These are phyloP conservation scores for Xiphophorus maculatus DNA, from an alignment of 2,113 vertebrate species.

Conservation along the genomic window DNA sequence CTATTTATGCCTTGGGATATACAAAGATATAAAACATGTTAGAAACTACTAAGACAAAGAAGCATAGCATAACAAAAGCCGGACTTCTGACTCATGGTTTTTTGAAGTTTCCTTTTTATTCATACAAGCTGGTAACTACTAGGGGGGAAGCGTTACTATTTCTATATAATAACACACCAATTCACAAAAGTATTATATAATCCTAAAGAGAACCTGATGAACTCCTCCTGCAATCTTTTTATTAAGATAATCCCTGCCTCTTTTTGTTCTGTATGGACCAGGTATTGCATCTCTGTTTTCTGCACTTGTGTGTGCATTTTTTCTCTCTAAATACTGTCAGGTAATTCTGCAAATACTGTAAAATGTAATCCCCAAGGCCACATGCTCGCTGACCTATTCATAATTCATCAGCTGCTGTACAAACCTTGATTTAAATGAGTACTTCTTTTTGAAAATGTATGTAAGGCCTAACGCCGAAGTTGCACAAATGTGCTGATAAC, in stretches of 20 bases:
- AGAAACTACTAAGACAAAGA: background rate
- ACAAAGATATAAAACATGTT: background rate
- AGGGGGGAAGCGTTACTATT: background rate
- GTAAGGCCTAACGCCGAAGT: conserved; percentile 28
- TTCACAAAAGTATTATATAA: background rate
- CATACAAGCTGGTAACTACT: background rate
- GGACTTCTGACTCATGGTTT: background rate
- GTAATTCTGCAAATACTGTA: conserved; percentile 18
- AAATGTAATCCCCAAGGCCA: conserved; percentile 41
- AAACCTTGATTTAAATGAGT: conserved; percentile 29
- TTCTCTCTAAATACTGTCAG: conserved; percentile 21
- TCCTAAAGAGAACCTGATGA: background rate
- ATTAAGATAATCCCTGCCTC: background rate
- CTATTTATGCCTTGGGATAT: background rate
- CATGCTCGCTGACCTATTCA: conserved; percentile 42
- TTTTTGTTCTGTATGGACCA: background rate
- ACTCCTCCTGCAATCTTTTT: background rate
- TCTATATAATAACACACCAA: background rate
- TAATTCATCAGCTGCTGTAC: conserved; percentile 23
- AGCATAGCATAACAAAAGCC: background rate
- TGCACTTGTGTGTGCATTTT: conserved; percentile 9
- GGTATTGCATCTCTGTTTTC: conserved; percentile 18
- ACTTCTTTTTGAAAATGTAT: conserved; percentile 20
- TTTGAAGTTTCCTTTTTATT: background rate
- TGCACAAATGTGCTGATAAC: conserved; percentile 30